Percentiles rank a stretch among this genome's conserved stretches.
Evolutionary conservation across 2,113 vertebrate genomes (phyloP).

Genomic region (Tragelaphus scriptus): DNA sequence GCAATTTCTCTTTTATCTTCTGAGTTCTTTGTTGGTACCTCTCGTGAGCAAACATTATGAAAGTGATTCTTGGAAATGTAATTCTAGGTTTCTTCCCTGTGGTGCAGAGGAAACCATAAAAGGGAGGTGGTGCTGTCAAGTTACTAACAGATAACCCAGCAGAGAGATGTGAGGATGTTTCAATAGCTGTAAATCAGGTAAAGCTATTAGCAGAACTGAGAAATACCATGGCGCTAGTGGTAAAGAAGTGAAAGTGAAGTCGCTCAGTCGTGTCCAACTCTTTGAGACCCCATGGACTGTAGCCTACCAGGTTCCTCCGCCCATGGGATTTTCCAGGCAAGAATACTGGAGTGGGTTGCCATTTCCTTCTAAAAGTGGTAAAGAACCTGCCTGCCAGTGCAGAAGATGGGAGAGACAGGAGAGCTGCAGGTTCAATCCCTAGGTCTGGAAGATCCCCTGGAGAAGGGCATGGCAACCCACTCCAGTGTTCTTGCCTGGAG

Average conservation of each 20-base stretch:
- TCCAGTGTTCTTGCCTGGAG: not conserved
- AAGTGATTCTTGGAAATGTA: not conserved
- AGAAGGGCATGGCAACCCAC: not conserved
- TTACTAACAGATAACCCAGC: not conserved
- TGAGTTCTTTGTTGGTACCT: not conserved
- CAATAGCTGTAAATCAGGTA: not conserved
- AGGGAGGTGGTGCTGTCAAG: not conserved
- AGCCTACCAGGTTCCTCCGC: not conserved
- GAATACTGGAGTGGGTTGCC: not conserved
- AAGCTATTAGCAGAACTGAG: not conserved
- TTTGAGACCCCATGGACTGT: not conserved
- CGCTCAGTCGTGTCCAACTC: not conserved
- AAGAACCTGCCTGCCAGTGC: not conserved
- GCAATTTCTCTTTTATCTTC: not conserved
- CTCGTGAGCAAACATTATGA: not conserved
- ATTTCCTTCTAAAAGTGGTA: not conserved
- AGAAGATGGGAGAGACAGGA: not conserved
- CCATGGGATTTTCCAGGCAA: not conserved
- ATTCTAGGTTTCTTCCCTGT: not conserved
- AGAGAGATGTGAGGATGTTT: not conserved
- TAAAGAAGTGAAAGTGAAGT: not conserved
- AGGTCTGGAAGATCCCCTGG: rapidly evolving
- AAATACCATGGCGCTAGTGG: not conserved
- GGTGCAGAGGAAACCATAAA: not conserved
- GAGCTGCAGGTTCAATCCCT: not conserved